Evolutionary conservation across 1,140 invertebrate species (phyloP).

Genomic region (Octopus sinensis): DNA sequence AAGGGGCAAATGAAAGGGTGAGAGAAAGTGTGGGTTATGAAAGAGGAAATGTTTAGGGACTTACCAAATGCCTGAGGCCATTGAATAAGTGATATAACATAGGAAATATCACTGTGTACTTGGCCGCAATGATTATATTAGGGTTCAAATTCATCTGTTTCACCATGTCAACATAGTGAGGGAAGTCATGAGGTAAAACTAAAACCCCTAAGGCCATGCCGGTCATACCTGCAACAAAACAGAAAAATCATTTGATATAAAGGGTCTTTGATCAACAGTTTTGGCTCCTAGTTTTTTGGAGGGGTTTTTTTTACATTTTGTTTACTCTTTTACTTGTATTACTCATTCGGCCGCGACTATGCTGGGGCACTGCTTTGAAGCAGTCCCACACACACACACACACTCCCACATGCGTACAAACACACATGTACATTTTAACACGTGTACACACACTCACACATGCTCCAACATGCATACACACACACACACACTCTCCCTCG

Average conservation of each 20-base stretch:
- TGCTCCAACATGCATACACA: no score
- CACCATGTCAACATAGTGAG: constrained; percentile 18
- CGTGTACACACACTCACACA: no score
- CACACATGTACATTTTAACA: no score
- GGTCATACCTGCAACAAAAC: constrained; percentile 16
- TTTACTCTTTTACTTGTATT: no score
- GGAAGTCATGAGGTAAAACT: constrained; percentile 16
- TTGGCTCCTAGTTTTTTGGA: no score
- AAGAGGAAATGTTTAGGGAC: background rate
- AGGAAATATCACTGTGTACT: constrained; percentile 18
- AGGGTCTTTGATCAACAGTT: no score
- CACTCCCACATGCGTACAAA: no score
- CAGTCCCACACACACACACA: no score
- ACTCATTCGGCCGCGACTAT: no score
- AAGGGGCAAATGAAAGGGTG: background rate
- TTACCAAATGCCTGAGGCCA: constrained; percentile 25
- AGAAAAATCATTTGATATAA: background rate
- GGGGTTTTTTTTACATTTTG: no score
- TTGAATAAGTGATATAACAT: constrained; percentile 21
- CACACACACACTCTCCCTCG: no score
- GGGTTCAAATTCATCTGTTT: constrained; percentile 13
- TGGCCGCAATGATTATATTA: background rate
- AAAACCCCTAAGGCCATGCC: constrained; percentile 14
- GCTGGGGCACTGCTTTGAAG: no score
- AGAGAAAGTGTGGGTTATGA: background rate